Evolutionary conservation across 1,140 invertebrate species (phyloP).

Genomic region (Branchinecta lindahli): DNA sequence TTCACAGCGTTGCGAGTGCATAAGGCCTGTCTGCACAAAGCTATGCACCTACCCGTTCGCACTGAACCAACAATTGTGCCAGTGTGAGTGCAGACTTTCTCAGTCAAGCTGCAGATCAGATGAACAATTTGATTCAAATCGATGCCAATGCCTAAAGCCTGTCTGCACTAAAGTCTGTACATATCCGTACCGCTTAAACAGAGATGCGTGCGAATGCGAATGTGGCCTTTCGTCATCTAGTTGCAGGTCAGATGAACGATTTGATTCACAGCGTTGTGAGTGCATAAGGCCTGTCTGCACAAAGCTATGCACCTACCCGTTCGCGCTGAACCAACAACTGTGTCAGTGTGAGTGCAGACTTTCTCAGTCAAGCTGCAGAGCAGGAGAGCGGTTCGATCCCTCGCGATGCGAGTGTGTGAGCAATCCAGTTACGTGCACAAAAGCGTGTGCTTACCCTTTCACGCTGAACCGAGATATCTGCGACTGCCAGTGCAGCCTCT

Average conservation of each 20-base stretch:
- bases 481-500: neutral
- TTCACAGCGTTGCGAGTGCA: no score
- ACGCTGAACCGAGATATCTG: neutral
- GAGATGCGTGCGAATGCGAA: no score
- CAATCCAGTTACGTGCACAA: neutral
- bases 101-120: no score
- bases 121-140: no score
- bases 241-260: no score
- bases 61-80: neutral
- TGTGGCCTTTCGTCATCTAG: no score
- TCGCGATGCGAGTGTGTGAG: neutral
- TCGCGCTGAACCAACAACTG: neutral
- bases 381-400: neutral
- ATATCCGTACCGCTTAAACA: no score
- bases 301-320: neutral
- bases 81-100: no score
- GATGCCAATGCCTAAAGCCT: no score
- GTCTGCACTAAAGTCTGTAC: no score
- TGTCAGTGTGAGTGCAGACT: neutral
- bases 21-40: neutral
- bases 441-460: neutral
- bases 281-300: no score
- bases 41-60: neutral
- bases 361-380: neutral
- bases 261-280: no score